A percentile compares a stretch with the other conserved stretches of the same genome.
phyloP scores from a whole-genome alignment of 1,140 invertebrate species.

The Drosophila elegans region DNA sequence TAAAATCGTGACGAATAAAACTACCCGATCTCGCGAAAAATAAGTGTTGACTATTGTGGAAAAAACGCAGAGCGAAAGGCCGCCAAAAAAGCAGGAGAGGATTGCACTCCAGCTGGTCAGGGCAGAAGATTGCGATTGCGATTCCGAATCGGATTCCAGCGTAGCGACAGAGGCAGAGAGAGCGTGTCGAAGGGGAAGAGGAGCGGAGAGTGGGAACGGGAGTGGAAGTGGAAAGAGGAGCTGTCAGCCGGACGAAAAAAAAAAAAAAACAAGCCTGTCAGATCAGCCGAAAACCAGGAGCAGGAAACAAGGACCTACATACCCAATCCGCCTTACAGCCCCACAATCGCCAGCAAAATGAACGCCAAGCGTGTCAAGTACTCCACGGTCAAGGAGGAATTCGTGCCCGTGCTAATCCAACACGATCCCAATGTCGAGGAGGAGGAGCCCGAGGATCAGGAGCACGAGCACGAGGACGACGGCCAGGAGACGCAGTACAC shows the following conservation, averaged over 20 bases:
- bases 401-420: constrained; percentile 75
- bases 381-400: constrained; percentile 59
- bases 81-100: constrained; percentile 23
- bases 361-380: constrained; percentile 76
- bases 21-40: constrained; percentile 47
- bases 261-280: neutral
- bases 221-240: neutral
- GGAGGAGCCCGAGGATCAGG: constrained; percentile 27
- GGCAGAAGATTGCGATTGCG: neutral
- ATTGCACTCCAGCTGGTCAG: neutral
- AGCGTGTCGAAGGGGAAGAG: neutral
- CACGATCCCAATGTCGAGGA: constrained; percentile 40
- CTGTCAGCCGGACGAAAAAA: neutral
- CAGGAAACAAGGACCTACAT: neutral
- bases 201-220: neutral
- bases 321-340: neutral
- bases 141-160: neutral
- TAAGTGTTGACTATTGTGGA: constrained; percentile 55
- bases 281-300: too few species aligned
- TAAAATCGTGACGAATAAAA: constrained; percentile 26
- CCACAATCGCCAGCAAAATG: constrained; percentile 38
- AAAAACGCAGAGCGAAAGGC: constrained; percentile 32
- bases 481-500: constrained; percentile 63
- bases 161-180: neutral
- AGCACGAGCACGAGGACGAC: constrained; percentile 28